Evolutionary conservation across 2,888 invertebrate species (phyloP), one percentile per base, ranked within the genome.

Genomic region (Tromatobia lineatoria): DNA sequence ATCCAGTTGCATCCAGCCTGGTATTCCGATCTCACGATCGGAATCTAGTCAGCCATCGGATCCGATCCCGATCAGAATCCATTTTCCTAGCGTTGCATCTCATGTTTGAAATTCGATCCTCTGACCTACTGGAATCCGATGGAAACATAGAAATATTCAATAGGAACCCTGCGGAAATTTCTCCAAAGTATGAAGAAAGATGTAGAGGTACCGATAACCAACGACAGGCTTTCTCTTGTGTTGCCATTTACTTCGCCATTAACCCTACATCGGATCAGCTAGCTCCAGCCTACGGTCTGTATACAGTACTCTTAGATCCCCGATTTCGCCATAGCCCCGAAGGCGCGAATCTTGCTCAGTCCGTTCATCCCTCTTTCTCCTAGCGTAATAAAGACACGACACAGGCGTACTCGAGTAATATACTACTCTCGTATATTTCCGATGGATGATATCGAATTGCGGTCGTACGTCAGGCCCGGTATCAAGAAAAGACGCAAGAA

Each of bases 381-480:
- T 61, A 69, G 59, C 77, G 80, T 69, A 84, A 80, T 84, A 84
- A 80, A 77, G 80, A 80, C 73, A 71, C 70, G 50, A 59, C 69
- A 64, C 38, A 50, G 75, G 71, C 45, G 54, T 69, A 80, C 61
- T 47, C 45, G 52, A 80, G 80, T 80, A 84, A 84, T 84, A 84
- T 80, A 80, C 80, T 61, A 77, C 83, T 77, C 77, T 80, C 80
- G 80, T 84, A 84, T 84, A 84, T 84, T 84, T 80, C 74, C 74
- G 69, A 84, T 84, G 77, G 83, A 84, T 70, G 80, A 77, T 80
- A 84, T 80, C 80, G 83, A 80, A 84, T 80, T 80, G 83, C 80
- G 80, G 83, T 77, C 77, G 73, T 80, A 80, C 67, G 83, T 83
- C 83, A 80, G 38, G 80, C 29, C 67, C 71, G 80, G 80, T 83